phyloP scores from a whole-genome alignment of 2,113 vertebrate species.

The Sorex araneus region DNA sequence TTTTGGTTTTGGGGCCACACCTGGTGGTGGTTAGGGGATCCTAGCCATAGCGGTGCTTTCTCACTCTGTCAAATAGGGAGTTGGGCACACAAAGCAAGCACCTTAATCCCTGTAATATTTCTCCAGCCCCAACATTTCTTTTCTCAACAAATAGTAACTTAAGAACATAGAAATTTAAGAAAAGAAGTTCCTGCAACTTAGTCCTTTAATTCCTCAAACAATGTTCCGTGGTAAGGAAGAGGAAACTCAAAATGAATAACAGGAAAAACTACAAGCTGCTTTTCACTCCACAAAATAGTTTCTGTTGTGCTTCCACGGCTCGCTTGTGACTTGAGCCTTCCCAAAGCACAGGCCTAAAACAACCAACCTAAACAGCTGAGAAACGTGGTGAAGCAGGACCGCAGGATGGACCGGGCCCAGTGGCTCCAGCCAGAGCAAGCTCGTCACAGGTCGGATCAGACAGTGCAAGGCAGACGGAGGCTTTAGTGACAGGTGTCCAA shows the following conservation, averaged over 20 bases:
- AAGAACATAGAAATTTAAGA: background rate
- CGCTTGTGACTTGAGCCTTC: conserved; percentile 23
- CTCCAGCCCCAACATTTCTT: no score
- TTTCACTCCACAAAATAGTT: conserved; percentile 43
- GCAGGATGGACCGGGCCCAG: background rate
- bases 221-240: conserved; percentile 57
- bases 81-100: no score
- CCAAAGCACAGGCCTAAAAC: background rate
- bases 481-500: background rate
- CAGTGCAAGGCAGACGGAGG: no score
- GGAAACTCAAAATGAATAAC: conserved; percentile 70
- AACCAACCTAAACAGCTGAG: background rate
- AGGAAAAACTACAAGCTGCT: conserved; percentile 66
- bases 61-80: no score
- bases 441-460: background rate
- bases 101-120: no score
- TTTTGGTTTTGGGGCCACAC: no score
- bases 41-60: no score
- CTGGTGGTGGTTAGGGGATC: no score
- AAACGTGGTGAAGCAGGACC: background rate
- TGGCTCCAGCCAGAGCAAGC: background rate
- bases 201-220: conserved; percentile 48
- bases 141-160: background rate
- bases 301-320: conserved; percentile 17
- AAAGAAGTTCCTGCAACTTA: conserved; percentile 31